A percentile compares a stretch with the other conserved stretches of the same genome.
These are phyloP conservation scores for Atrina japonica DNA, from an alignment of 2,888 invertebrate genomes.

Conservation along the genomic window DNA sequence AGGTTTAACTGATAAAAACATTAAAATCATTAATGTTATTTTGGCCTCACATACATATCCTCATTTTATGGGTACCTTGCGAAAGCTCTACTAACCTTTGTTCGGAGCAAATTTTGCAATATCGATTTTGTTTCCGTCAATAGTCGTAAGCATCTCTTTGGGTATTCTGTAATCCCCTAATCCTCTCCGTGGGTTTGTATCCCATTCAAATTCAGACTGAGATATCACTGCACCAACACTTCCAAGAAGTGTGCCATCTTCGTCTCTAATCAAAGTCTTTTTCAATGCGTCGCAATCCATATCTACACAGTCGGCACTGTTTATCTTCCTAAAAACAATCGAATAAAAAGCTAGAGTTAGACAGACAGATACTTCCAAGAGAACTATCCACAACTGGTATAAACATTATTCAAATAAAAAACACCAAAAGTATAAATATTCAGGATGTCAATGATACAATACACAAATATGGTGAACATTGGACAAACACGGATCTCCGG, in stretches of 20 bases:
- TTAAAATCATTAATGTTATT: no score
- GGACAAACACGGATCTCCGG: no score
- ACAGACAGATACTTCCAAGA: no score
- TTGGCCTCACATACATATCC: background rate
- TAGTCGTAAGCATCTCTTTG: slow-evolving; percentile 63
- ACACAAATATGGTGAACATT: no score
- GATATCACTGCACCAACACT: slow-evolving; percentile 60
- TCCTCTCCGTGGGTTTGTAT: slow-evolving; percentile 66
- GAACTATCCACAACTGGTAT: no score
- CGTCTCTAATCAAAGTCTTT: slow-evolving; percentile 70
- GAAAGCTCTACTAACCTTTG: slow-evolving; percentile 47
- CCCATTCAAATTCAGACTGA: slow-evolving; percentile 73
- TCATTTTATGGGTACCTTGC: background rate
- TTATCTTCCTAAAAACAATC: slow-evolving; percentile 69
- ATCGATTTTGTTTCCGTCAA: slow-evolving; percentile 49
- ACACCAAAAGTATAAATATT: no score
- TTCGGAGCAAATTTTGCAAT: slow-evolving; percentile 40
- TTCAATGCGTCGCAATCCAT: slow-evolving; percentile 78
- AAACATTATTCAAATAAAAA: no score
- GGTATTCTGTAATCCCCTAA: slow-evolving; percentile 78
- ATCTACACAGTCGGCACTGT: slow-evolving; percentile 76
- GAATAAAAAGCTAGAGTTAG: no score
- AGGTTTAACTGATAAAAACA: no score
- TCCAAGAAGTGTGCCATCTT: slow-evolving; percentile 68
- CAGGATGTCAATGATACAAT: no score